These are phyloP conservation scores for Augochlorella aurata DNA, from an alignment of 2,888 invertebrate species.

Conservation along the genomic window DNA sequence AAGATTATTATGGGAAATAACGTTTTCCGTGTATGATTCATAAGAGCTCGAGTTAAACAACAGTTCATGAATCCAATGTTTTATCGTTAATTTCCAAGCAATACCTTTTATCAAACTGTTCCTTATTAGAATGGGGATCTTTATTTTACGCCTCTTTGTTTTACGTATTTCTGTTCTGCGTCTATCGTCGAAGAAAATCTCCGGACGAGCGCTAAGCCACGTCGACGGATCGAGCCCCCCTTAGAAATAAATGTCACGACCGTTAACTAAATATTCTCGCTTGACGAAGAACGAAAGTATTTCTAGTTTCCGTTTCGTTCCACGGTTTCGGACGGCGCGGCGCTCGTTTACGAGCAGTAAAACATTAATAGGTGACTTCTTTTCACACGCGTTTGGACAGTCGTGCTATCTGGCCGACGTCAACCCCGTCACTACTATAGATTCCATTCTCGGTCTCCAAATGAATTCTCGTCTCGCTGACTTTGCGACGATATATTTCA, in stretches of 20 bases:
- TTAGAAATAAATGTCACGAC: neutral
- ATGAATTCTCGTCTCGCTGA: conserved; percentile 65
- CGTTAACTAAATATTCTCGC: conserved; percentile 25
- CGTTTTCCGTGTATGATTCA: neutral
- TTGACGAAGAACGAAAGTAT: conserved; percentile 30
- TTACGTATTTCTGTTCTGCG: no score
- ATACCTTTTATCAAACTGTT: no score
- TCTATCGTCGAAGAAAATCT: neutral
- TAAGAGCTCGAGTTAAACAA: no score
- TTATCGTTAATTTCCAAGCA: no score
- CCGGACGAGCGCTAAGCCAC: neutral
- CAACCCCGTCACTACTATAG: conserved; percentile 49
- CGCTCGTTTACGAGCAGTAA: conserved; percentile 74
- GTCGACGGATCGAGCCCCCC: neutral
- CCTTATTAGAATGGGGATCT: no score
- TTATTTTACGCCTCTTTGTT: no score
- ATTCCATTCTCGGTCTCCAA: conserved; percentile 51
- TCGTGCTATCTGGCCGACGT: conserved; percentile 30
- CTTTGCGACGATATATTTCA: conserved; percentile 74
- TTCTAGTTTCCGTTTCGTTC: conserved; percentile 31
- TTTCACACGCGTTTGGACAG: conserved; percentile 47
- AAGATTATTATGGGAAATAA: neutral
- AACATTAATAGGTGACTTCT: conserved; percentile 76
- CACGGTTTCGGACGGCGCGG: conserved; percentile 26
- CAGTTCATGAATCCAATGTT: no score